Evolutionary conservation across 1,140 invertebrate species (phyloP).

Genomic region (Theocolax elegans): DNA sequence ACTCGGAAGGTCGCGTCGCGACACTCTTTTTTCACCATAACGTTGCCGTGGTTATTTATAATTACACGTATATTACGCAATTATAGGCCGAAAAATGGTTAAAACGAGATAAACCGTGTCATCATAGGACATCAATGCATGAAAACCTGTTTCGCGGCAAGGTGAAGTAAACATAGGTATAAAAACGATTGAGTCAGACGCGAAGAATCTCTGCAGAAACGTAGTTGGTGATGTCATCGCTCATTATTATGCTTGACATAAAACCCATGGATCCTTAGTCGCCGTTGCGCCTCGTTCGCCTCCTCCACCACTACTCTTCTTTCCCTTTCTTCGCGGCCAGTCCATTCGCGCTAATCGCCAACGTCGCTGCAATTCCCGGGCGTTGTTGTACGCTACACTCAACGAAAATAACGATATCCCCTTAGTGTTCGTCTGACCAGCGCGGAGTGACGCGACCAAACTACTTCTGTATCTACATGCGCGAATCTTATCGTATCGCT

Average conservation of each 20-base stretch:
- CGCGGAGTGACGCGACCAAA: constrained; percentile 26
- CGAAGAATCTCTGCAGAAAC: constrained; percentile 63
- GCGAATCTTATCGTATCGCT: not conserved
- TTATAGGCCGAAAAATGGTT: not conserved
- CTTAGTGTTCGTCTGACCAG: constrained; percentile 37
- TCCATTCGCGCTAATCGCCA: constrained; percentile 19
- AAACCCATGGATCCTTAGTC: constrained; percentile 51
- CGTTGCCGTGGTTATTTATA: not conserved
- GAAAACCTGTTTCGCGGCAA: constrained; percentile 49
- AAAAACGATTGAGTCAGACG: constrained; percentile 57
- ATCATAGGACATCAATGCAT: not conserved
- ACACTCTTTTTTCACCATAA: not conserved
- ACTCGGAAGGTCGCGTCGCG: not conserved
- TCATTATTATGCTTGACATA: constrained; percentile 63
- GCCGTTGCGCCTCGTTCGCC: constrained; percentile 42
- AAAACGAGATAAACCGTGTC: not conserved
- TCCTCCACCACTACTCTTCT: constrained; percentile 10
- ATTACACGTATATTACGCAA: not conserved
- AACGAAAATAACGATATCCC: constrained; percentile 50
- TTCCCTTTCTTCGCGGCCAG: not conserved
- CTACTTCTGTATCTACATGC: not conserved
- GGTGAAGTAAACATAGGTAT: constrained; percentile 51
- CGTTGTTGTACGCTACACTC: constrained; percentile 53
- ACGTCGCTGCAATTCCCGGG: constrained; percentile 30
- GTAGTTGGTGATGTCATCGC: constrained; percentile 64